These are phyloP conservation scores for Chauna torquata DNA, from an alignment of 2,113 vertebrate genomes.

Conservation along the genomic window DNA sequence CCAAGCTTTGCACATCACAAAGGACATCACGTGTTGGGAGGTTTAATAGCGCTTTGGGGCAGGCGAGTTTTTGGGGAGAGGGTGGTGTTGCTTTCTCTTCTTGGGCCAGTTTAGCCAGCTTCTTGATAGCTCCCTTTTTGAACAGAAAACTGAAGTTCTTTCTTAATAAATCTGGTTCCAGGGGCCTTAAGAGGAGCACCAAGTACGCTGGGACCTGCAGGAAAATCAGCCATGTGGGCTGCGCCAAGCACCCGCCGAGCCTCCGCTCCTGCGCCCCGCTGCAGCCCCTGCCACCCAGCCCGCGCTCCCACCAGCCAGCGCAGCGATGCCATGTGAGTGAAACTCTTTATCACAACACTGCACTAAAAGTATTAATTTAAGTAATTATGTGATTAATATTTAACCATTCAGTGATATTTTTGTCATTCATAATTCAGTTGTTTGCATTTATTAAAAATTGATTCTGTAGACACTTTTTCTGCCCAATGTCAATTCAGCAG, in stretches of 20 bases:
- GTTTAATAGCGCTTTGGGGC: rapidly evolving
- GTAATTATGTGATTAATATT: slow-evolving; percentile 68
- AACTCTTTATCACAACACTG: neutral
- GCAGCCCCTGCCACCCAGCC: rapidly evolving
- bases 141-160: neutral
- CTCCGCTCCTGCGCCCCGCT: rapidly evolving
- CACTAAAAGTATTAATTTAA: slow-evolving; percentile 66
- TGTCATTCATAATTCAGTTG: slow-evolving; percentile 73
- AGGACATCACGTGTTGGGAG: rapidly evolving
- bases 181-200: neutral
- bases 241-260: neutral
- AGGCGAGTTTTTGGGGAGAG: neutral
- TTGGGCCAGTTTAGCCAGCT: neutral
- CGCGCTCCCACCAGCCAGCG: rapidly evolving
- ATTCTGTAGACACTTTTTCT: slow-evolving; percentile 62
- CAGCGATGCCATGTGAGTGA: rapidly evolving
- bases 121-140: neutral
- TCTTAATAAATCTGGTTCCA: neutral
- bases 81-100: neutral
- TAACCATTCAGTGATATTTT: slow-evolving; percentile 64
- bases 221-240: neutral
- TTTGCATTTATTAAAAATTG: slow-evolving; percentile 72
- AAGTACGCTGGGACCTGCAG: neutral
- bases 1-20: neutral
- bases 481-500: slow-evolving; percentile 63